Evolutionary conservation across 2,113 vertebrate genomes (phyloP).

Genomic region (Cyphomyrus discorhynchus): DNA sequence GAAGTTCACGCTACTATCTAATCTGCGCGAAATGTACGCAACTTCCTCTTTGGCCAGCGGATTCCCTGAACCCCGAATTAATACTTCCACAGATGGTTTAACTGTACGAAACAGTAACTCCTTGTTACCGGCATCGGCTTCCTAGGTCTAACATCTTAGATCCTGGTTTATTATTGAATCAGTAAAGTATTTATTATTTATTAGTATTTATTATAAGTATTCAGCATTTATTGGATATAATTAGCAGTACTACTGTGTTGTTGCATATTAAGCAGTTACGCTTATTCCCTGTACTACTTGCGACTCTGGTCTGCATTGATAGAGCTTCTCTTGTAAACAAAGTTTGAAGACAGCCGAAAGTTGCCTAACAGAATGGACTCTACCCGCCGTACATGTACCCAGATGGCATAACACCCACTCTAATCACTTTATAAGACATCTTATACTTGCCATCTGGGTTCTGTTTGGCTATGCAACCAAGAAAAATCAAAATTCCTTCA

Average conservation of each 20-base stretch:
- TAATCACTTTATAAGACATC: not conserved
- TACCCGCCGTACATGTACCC: not conserved
- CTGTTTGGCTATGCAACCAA: not conserved
- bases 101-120: not conserved
- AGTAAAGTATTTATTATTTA: not conserved
- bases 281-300: not conserved
- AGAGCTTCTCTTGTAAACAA: not conserved
- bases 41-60: not conserved
- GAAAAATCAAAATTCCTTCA: not conserved
- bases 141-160: not conserved
- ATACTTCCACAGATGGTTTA: not conserved
- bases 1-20: not conserved
- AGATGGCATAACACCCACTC: not conserved
- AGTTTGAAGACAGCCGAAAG: not conserved
- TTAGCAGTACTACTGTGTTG: not conserved
- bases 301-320: not conserved
- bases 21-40: not conserved
- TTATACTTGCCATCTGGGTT: not conserved
- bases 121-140: not conserved
- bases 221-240: not conserved
- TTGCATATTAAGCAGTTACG: not conserved
- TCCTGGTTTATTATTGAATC: not conserved
- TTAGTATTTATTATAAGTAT: not conserved
- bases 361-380: not conserved
- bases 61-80: not conserved